phyloP scores from a whole-genome alignment of 2,888 invertebrate species.

The Hartigia nigra region DNA sequence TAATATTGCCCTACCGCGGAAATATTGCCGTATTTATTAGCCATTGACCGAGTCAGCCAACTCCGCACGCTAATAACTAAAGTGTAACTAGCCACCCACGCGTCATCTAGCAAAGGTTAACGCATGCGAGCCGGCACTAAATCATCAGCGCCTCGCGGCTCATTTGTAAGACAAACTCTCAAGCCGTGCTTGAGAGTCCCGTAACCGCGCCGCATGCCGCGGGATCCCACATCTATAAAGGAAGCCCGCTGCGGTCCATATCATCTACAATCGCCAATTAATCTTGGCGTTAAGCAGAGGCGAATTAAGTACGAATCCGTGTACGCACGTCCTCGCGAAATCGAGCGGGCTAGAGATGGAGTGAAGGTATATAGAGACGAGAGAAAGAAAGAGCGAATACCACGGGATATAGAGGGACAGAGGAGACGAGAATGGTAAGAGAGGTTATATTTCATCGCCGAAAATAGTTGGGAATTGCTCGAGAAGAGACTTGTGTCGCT shows the following conservation, averaged over 20 bases:
- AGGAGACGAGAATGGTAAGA: constrained; percentile 7
- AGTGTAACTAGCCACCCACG: constrained; percentile 47
- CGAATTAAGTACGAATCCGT: constrained; percentile 49
- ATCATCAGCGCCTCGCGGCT: constrained; percentile 62
- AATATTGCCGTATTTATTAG: constrained; percentile 26
- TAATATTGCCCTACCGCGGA: not conserved
- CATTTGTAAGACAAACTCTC: constrained; percentile 63
- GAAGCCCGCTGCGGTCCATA: constrained; percentile 43
- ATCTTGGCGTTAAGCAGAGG: constrained; percentile 58
- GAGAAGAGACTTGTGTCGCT: constrained; percentile 29
- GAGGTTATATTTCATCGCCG: constrained; percentile 52
- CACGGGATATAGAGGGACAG: not conserved
- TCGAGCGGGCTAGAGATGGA: not conserved
- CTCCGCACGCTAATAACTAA: constrained; percentile 38
- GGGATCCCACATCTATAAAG: not conserved
- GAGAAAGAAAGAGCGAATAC: constrained; percentile 11
- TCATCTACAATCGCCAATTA: constrained; percentile 60
- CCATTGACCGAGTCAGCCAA: constrained; percentile 24
- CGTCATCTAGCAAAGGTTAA: constrained; percentile 53
- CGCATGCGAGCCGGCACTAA: constrained; percentile 50
- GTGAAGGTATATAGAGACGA: constrained; percentile 1
- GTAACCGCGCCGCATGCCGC: not conserved
- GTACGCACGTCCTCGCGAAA: constrained; percentile 8
- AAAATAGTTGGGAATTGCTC: constrained; percentile 56
- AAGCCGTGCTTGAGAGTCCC: not conserved